phyloP scores from a whole-genome alignment of 1,140 invertebrate genomes.

The Thalassaphorura encarpata region DNA sequence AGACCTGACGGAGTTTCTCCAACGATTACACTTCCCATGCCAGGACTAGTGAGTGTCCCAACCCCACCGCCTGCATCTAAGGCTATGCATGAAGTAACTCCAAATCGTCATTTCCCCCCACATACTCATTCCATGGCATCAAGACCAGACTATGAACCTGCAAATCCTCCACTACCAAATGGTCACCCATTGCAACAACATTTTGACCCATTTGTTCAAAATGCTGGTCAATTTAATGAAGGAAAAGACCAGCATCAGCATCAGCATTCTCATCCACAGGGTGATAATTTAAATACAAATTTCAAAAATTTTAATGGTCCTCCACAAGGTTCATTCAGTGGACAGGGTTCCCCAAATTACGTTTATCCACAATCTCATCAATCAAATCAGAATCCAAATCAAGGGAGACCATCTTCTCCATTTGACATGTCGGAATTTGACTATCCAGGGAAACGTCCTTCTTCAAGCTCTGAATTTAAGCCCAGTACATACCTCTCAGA shows the following conservation, averaged over 20 bases:
- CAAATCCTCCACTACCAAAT: conserved; percentile 29
- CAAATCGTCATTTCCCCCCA: conserved; percentile 23
- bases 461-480: no score
- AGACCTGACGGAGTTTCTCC: no score
- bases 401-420: no score
- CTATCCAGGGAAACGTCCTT: no score
- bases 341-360: no score
- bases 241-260: background rate
- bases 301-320: conserved; percentile 8
- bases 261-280: background rate
- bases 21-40: conserved; percentile 22
- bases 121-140: conserved; percentile 28
- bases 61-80: conserved; percentile 19
- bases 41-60: conserved; percentile 22
- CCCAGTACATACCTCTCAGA: no score
- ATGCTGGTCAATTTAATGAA: conserved; percentile 15
- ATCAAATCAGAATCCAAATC: no score
- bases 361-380: no score
- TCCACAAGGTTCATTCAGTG: conserved; percentile 5
- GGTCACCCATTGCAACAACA: conserved; percentile 17
- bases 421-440: background rate
- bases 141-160: conserved; percentile 28
- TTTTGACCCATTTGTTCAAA: conserved; percentile 26
- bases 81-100: conserved; percentile 20
- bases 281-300: background rate